Base-by-base conservation (phyloP, 2,888 invertebrate genomes). In the Agriopis leucophaearia region DNA sequence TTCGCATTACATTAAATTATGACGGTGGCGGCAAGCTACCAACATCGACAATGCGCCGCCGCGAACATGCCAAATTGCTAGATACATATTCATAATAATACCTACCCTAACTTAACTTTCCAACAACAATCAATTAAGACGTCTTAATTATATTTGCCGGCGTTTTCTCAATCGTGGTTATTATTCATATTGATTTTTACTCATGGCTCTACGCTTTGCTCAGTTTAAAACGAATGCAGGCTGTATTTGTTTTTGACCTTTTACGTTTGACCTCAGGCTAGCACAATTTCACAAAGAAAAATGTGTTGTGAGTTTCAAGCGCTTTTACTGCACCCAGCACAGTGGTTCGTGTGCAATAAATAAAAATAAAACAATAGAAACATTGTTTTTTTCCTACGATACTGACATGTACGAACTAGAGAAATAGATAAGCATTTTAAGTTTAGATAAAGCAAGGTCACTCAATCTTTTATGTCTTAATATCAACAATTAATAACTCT, bases 1-100 rank as follows among this genome's bases (percentile, higher is more conserved):
- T 91, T 69, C 82, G 88, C 88, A 88, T 89, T 85, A 86, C 87
- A 89, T 87, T 87, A 86, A 86, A 86, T 82, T 81, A 81, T 83
- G 81, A 83, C 82, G 81, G 81, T 81, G 81, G 81, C 79, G 80
- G 81, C 81, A 72, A 83, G 76, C 81, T 78, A 78, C 77, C 70
- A 69, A 71, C 57, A 67, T 67, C 70, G 64, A 77, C 78, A 84
- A 77, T 84, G 87, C 88, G 89, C 89, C 89, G 88, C 84, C 88
- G 89, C 89, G 81, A 79, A 77, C 77, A 77, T 79, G 78, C 78
- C 76, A 81, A 85, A 82, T 83, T 81, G 74, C 74, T 76, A 78
- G 80, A 66, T 64, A 66, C 59, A 70, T 80, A 81, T 80, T 77
- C 80, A 82, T 69, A 72, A 68, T 66, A 70, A 51, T 40, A 50